Evolutionary conservation across 2,888 invertebrate genomes (phyloP).

Genomic region (Eretmocerus hayati): DNA sequence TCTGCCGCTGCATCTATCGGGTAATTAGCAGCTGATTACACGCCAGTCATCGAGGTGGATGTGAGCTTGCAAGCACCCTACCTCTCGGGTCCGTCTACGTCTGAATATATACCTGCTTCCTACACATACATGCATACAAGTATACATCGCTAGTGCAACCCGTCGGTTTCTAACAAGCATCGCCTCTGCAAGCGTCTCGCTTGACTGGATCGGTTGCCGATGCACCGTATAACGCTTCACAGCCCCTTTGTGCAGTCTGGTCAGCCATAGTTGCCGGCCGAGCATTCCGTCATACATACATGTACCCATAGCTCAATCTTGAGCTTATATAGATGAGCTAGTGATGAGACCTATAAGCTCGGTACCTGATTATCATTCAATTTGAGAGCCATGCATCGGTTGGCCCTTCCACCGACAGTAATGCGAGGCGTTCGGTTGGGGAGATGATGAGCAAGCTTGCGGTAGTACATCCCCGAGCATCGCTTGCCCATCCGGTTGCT

Average conservation of each 20-base stretch:
- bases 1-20: constrained; percentile 41
- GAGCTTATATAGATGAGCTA: too few relatives aligned
- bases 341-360: too few relatives aligned
- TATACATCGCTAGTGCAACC: too few relatives aligned
- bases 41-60: constrained; percentile 38
- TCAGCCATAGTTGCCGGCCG: constrained; percentile 12
- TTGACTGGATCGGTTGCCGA: constrained; percentile 1
- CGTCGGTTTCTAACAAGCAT: background rate
- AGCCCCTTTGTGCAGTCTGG: background rate
- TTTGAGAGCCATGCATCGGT: constrained; percentile 29
- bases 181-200: background rate
- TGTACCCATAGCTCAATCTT: background rate
- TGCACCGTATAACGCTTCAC: constrained; percentile 21
- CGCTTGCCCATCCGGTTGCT: too few relatives aligned
- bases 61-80: too few relatives aligned
- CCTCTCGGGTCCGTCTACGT: too few relatives aligned
- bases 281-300: background rate
- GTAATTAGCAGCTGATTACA: constrained; percentile 47
- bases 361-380: constrained; percentile 43
- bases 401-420: background rate
- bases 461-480: too few relatives aligned
- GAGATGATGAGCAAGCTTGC: too few relatives aligned
- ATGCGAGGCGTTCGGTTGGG: too few relatives aligned
- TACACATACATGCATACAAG: too few relatives aligned
- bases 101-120: too few relatives aligned